phyloP scores from a whole-genome alignment of 1,140 invertebrate genomes.

The Brachionus sp. region DNA sequence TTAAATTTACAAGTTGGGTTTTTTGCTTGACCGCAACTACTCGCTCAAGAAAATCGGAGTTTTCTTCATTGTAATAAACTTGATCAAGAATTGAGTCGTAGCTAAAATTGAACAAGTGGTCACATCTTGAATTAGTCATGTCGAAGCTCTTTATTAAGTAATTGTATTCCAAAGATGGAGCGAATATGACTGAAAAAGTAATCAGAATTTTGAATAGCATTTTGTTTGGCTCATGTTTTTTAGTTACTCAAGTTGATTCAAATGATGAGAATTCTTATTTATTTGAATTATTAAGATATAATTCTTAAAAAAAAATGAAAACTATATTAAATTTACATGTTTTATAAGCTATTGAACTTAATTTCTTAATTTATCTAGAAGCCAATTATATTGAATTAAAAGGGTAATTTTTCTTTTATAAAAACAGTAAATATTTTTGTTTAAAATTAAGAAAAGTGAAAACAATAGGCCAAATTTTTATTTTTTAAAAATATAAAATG shows the following conservation, averaged over 20 bases:
- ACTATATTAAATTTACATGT: neutral
- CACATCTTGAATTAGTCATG: neutral
- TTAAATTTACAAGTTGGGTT: neutral
- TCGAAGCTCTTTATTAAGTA: neutral
- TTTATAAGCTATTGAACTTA: neutral
- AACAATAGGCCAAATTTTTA: neutral
- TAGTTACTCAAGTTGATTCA: neutral
- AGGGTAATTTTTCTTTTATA: neutral
- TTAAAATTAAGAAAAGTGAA: neutral
- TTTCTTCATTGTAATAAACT: conserved; percentile 5
- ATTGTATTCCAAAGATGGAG: neutral
- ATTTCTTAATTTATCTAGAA: neutral
- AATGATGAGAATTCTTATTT: neutral
- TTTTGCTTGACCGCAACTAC: neutral
- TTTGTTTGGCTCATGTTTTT: conserved; percentile 1
- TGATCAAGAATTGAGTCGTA: neutral
- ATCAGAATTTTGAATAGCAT: conserved; percentile 24
- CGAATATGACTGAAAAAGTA: too few species aligned
- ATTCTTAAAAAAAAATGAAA: neutral
- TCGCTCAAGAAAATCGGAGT: neutral
- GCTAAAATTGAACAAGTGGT: neutral
- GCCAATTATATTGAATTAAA: neutral
- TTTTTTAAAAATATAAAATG: neutral
- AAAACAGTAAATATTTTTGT: conserved; percentile 31
- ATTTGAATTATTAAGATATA: neutral